Conservation (phyloP, 2,797 vertebrate genomes). For the Siniperca obscura region DNA sequence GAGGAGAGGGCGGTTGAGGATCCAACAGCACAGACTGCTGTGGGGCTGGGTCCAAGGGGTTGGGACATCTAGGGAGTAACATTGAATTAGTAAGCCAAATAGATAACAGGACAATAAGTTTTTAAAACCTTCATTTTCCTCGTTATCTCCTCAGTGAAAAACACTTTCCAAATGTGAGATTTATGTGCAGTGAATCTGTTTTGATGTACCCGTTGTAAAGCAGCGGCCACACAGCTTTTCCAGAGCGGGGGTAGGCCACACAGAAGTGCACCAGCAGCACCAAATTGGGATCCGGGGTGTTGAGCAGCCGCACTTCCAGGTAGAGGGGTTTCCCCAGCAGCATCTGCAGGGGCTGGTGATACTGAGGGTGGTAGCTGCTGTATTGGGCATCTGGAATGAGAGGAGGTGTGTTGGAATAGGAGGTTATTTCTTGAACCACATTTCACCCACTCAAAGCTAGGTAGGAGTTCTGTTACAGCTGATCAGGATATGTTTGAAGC, state of each 20-base stretch:
- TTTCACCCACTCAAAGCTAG: slow-evolving; percentile 6
- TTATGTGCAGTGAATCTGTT: slow-evolving; percentile 9
- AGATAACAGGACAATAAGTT: neutral
- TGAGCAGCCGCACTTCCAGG: slow-evolving; percentile 85
- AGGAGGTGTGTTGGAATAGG: neutral
- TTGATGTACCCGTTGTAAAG: slow-evolving; percentile 84
- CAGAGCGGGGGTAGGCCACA: slow-evolving; percentile 87
- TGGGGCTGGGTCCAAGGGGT: slow-evolving; percentile 77
- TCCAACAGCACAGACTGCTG: slow-evolving; percentile 55
- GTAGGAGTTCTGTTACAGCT: slow-evolving; percentile 1
- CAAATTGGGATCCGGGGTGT: slow-evolving; percentile 79
- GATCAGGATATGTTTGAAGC: neutral
- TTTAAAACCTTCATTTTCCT: neutral
- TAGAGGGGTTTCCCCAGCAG: slow-evolving; percentile 84
- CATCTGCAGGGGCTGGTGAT: slow-evolving; percentile 84
- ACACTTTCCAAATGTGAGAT: neutral
- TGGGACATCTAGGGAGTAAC: slow-evolving; percentile 80
- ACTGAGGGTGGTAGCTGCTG: slow-evolving; percentile 83
- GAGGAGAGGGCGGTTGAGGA: slow-evolving; percentile 49
- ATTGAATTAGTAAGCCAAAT: neutral
- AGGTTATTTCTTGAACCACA: neutral
- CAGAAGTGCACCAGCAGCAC: slow-evolving; percentile 87
- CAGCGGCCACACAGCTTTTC: slow-evolving; percentile 83
- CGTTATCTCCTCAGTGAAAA: neutral
- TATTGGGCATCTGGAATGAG: slow-evolving; percentile 77